Evolutionary conservation across 2,113 vertebrate genomes (phyloP).

Genomic region (Peromyscus polionotus): DNA sequence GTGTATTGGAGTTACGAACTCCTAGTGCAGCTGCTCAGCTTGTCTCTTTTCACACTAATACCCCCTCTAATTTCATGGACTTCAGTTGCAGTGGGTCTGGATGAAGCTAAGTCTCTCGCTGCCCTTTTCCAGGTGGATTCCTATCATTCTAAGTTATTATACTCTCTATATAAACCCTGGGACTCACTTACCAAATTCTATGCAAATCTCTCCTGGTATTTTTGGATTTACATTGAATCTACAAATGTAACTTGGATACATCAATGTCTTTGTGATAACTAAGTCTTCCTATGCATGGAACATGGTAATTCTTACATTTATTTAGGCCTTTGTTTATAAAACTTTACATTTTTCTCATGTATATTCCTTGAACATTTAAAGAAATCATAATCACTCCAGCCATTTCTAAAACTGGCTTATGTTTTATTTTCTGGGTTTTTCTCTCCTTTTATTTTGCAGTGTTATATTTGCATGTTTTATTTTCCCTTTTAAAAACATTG

Average conservation of each 20-base stretch:
- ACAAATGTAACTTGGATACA: not conserved
- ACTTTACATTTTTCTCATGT: not conserved
- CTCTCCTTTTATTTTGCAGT: not conserved
- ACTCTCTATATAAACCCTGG: not conserved
- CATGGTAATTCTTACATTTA: not conserved
- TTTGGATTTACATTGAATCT: not conserved
- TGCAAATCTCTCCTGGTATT: not conserved
- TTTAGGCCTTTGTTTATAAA: not conserved
- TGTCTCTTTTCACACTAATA: not conserved
- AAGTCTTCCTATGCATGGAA: not conserved
- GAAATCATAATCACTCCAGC: not conserved
- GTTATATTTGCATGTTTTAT: not conserved
- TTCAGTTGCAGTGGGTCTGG: not conserved
- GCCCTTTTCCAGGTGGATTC: not conserved
- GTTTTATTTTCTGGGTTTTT: not conserved
- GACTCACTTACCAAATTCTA: not conserved
- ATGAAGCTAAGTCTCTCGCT: not conserved
- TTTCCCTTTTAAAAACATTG: not conserved
- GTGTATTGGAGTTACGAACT: not conserved
- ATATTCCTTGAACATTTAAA: not conserved
- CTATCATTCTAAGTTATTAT: not conserved
- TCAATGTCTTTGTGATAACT: not conserved
- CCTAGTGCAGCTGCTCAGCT: not conserved
- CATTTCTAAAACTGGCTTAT: not conserved
- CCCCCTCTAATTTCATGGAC: not conserved